Conservation (phyloP, 2,888 invertebrate genomes). For the Pecten maximus region DNA sequence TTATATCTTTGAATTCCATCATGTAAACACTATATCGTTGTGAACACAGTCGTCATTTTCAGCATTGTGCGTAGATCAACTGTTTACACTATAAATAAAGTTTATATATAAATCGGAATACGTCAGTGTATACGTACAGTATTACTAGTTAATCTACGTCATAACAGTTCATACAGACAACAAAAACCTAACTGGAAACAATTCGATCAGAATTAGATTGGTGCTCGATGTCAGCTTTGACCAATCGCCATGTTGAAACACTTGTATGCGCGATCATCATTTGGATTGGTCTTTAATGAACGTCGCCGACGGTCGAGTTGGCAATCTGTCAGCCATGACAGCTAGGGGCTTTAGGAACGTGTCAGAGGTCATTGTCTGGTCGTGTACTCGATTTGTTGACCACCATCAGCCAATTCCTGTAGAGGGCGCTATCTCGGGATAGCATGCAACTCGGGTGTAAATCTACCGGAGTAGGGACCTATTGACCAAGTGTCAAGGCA, state of each 20-base stretch:
- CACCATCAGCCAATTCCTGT: neutral
- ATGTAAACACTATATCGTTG: neutral
- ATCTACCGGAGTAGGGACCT: neutral
- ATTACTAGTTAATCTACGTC: neutral
- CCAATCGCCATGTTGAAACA: neutral
- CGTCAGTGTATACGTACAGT: neutral
- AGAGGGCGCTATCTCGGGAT: neutral
- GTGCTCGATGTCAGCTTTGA: neutral
- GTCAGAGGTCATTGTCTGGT: neutral
- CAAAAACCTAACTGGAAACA: neutral
- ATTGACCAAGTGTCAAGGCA: neutral
- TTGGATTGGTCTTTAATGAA: conserved; percentile 1
- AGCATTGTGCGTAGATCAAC: neutral
- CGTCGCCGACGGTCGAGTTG: neutral
- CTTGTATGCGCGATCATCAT: neutral
- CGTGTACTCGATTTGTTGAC: neutral
- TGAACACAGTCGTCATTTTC: neutral
- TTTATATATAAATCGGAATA: neutral
- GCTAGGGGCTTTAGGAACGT: conserved; percentile 16
- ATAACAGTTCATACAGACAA: neutral
- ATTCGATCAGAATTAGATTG: too few species aligned
- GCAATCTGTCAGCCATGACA: neutral
- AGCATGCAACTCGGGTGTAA: neutral
- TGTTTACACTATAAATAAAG: neutral
- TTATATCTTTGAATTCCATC: neutral